Conservation (phyloP, 2,797 vertebrate genomes). For the Sphaeramia orbicularis region DNA sequence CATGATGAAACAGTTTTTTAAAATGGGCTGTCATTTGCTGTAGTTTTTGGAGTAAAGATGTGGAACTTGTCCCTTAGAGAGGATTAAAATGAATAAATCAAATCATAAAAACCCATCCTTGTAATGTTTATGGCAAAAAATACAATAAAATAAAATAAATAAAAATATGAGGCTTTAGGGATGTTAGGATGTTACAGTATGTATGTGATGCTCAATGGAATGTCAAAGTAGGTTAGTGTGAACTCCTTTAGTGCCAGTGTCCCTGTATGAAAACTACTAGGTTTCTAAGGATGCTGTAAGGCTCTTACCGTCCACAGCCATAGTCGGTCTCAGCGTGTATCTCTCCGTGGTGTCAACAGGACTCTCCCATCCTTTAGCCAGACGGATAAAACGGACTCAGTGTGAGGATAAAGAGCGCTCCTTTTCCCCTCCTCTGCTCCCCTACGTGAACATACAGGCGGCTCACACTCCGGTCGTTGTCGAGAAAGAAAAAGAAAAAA, state of each 20-base stretch:
- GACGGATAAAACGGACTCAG: slow-evolving; percentile 45
- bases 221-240: slow-evolving; percentile 1
- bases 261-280: neutral
- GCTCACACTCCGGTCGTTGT: neutral
- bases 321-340: slow-evolving; percentile 82
- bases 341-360: slow-evolving; percentile 84
- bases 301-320: slow-evolving; percentile 89
- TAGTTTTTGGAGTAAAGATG: too few species aligned
- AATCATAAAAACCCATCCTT: too few species aligned
- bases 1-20: too few species aligned
- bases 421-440: slow-evolving; percentile 32
- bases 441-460: slow-evolving; percentile 41
- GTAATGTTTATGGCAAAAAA: too few species aligned
- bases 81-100: too few species aligned
- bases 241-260: slow-evolving; percentile 13
- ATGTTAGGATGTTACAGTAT: too few species aligned
- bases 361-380: slow-evolving; percentile 75
- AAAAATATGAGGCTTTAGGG: too few species aligned
- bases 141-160: too few species aligned
- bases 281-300: slow-evolving; percentile 8
- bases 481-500: neutral
- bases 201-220: neutral
- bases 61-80: too few species aligned
- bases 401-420: slow-evolving; percentile 46
- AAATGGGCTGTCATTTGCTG: too few species aligned